Percentiles rank a stretch among this genome's conserved stretches.
phyloP scores from a whole-genome alignment of 2,797 vertebrate species.

The Setipinna tenuifilis region DNA sequence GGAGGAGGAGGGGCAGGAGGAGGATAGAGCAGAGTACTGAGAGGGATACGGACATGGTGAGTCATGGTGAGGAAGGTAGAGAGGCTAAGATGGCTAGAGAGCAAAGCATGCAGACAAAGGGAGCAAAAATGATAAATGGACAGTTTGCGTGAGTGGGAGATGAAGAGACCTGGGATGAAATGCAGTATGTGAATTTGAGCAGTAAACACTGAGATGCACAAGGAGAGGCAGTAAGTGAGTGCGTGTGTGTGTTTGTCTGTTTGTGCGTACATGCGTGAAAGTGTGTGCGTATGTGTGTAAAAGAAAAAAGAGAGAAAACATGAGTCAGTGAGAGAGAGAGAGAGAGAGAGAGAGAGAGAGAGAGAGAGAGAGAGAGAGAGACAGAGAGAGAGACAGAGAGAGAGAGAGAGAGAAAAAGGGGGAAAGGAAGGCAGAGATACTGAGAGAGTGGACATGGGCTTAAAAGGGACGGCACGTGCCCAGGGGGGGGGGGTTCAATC shows the following conservation, averaged over 20 bases:
- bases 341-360: not conserved
- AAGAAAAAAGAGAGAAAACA: too few relatives aligned
- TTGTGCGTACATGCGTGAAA: too few relatives aligned
- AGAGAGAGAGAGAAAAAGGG: not conserved
- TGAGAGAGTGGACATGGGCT: not conserved
- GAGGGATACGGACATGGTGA: not conserved
- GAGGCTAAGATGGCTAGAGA: not conserved
- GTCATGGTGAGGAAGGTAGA: not conserved
- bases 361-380: constrained; percentile 5
- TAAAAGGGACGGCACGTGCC: not conserved
- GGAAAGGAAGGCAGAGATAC: not conserved
- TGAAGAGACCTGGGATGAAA: too few relatives aligned
- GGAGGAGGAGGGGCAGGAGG: too few relatives aligned
- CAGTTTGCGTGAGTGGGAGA: too few relatives aligned
- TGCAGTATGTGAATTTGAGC: not conserved
- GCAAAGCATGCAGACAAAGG: too few relatives aligned
- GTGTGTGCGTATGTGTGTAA: too few relatives aligned
- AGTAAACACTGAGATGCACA: not conserved
- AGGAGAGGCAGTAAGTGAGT: not conserved
- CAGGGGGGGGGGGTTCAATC: too few relatives aligned
- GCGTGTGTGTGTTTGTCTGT: not conserved
- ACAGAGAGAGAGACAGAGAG: not conserved
- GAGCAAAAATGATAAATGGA: too few relatives aligned
- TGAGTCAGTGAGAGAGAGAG: not conserved
- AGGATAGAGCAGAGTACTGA: too few relatives aligned